Evolutionary conservation across 2,797 vertebrate genomes (phyloP), one percentile per base, ranked within the genome.

Genomic region (Pelobates cultripes): DNA sequence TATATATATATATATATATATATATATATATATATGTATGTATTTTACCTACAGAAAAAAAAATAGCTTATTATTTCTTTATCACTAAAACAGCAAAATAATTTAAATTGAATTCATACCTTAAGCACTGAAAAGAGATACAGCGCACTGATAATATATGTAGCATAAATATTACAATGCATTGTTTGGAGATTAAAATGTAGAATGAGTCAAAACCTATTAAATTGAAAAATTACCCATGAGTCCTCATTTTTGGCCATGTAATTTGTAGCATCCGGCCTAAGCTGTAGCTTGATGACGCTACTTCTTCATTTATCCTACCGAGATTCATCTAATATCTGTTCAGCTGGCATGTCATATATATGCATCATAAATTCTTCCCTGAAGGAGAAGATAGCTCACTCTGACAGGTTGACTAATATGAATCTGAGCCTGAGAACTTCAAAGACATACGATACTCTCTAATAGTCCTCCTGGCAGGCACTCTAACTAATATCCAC

Each of bases 341-440:
- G 82, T 72, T 84, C 77, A 79, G 72, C 73, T 84, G 82, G 77
- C 82, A 84, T 84, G 82, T 84, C 82, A 84, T 73, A 84, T 84
- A 84, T 84, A 84, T 84, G 82, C 82, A 84, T 84, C 82, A 84
- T 84, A 84, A 84, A 84, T 79, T 84, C 75, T 84, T 75, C 68
- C 82, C 82, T 76, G 77, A 84, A 79, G 82, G 82, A 84, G 79
- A 67, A 84, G 82, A 84, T 84, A 84, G 82, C 77, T 84, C 77
- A 84, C 77, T 43, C 82, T 84, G 82, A 79, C 82, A 84, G 77
- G 77, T 79, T 79, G 77, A 84, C 82, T 84, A 84, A 84, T 84
- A 84, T 55, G 77, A 79, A 84, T 75, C 77, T 71, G 72, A 79
- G 72, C 73, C 82, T 75, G 77, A 79, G 67, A 73, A 84, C 82